Conservation (phyloP, 2,888 invertebrate genomes). For the Pseudanteris insignis region DNA sequence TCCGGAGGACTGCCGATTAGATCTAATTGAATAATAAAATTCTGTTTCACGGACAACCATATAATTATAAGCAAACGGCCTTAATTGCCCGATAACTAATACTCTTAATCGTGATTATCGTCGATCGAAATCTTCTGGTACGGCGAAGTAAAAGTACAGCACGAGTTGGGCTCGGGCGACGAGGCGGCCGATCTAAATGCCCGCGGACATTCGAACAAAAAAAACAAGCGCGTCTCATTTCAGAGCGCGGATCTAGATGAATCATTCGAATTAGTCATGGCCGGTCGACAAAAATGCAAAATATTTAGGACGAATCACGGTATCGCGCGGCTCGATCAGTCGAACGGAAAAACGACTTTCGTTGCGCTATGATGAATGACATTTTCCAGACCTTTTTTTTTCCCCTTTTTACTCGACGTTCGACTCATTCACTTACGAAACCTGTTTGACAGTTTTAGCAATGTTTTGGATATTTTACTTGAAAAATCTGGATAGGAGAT, state of each 20-base stretch:
- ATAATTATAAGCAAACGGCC: conserved; percentile 21
- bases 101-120: conserved; percentile 16
- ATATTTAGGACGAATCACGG: conserved; percentile 35
- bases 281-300: conserved; percentile 27
- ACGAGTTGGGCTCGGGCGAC: too few relatives aligned
- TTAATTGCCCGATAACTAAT: conserved; percentile 20
- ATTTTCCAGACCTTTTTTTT: conserved; percentile 9
- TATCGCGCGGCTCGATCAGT: conserved; percentile 16
- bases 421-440: too few relatives aligned
- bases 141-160: conserved; percentile 22
- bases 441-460: conserved; percentile 3
- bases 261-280: conserved; percentile 36
- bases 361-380: conserved; percentile 28
- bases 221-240: too few relatives aligned
- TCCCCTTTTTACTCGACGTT: conserved; percentile 2
- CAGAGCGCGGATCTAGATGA: conserved; percentile 31
- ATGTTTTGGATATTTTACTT: conserved; percentile 10
- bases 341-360: conserved; percentile 12
- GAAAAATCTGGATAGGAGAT: too few relatives aligned
- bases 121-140: conserved; percentile 16
- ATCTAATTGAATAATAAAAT: conserved; percentile 13
- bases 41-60: conserved; percentile 16
- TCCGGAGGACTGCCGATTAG: too few relatives aligned
- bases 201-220: conserved; percentile 22
- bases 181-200: neutral